Conservation (phyloP, 2,113 vertebrate genomes). For the Protobothrops mucrosquamatus region DNA sequence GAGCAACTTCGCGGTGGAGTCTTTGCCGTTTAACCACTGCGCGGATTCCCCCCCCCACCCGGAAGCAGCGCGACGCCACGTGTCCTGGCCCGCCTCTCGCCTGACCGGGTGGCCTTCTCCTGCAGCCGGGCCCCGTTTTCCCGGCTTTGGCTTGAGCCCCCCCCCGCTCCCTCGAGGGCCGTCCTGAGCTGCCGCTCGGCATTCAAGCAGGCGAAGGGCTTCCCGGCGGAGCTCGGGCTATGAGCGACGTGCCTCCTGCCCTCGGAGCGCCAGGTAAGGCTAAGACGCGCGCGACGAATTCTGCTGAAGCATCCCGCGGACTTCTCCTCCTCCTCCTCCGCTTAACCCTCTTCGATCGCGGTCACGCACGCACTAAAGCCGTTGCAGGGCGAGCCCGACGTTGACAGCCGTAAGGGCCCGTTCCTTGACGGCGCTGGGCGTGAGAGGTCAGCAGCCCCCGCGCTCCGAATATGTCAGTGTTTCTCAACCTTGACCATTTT, state of each 20-base stretch:
- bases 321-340: neutral
- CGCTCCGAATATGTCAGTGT: no score
- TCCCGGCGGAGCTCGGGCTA: neutral
- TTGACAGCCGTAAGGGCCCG: neutral
- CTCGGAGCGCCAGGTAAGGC: neutral
- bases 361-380: neutral
- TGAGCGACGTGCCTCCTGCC: neutral
- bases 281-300: no score
- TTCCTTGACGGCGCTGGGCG: neutral
- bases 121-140: no score
- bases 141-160: no score
- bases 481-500: no score
- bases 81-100: neutral
- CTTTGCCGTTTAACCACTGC: neutral
- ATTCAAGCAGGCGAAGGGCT: accelerated
- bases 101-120: neutral
- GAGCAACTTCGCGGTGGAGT: accelerated
- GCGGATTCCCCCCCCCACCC: no score
- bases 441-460: no score
- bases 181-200: neutral
- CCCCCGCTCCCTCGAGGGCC: no score
- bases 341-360: neutral
- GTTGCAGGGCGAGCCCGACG: neutral
- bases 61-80: neutral
- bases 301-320: neutral